Evolutionary conservation across 2,797 vertebrate species (phyloP), one percentile per base, ranked within the genome.

Genomic region (Chrysocyon brachyurus): DNA sequence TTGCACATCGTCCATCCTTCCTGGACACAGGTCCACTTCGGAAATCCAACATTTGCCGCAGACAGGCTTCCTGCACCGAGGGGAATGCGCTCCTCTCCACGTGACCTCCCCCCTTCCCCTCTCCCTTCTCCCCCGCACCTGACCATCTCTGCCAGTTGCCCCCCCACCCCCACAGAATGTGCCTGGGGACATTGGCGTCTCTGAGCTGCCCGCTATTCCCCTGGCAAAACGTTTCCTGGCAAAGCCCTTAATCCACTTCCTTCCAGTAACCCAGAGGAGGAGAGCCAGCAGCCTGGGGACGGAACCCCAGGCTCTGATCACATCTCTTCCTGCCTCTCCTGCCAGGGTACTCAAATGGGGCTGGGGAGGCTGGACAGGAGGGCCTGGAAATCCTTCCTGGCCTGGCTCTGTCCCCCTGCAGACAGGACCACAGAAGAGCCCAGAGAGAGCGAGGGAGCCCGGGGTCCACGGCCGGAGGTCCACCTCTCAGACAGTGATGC

Each of bases 171-270:
- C 61, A 82, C 40, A 61, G 85, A 36, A 14, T 33, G 75, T 14
- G 73, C 59, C 12, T 4, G 15, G 6, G 10, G 90, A 75, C 63
- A 40, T 56, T 56, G 68, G 57, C 21, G 33, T 16, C n/a, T 82
- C 70, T 2, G 14, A 88, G 78, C 78, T 52, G 83, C 78, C n/a
- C 83, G 52, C 26, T 77, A 31, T 91, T 82, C 78, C 9, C 24
- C 36, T 73, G 61, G 87, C 75, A 75, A 87, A 85, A 33, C 28
- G 31, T 31, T 78, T 82, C 87, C 77, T 88, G 72, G 78, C 59
- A 28, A 78, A 81, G 72, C 36, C 68, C 79, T 91, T 89, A 77
- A 75, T 91, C 96, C 6, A 15, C 40, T 93, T 82, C 52, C 64
- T 91, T 64, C 63, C 64, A 19, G 66, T 72, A 57, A 87, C 66